These are phyloP conservation scores for Etheostoma spectabile DNA, from an alignment of 2,113 vertebrate species.

Conservation along the genomic window DNA sequence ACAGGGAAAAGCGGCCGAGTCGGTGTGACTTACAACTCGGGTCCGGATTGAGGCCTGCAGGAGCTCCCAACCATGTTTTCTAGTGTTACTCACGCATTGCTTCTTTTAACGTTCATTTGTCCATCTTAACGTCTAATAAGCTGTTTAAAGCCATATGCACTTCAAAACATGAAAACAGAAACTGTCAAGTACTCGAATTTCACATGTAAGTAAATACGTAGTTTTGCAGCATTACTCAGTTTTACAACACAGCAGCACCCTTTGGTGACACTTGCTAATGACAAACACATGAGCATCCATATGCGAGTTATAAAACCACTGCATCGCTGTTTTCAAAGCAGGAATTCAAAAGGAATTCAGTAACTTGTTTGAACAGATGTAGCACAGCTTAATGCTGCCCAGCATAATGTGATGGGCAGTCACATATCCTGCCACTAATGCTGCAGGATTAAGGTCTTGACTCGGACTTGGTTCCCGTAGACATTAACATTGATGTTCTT, in stretches of 20 bases:
- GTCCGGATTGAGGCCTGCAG: neutral
- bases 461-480: neutral
- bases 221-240: neutral
- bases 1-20: constrained; percentile 39
- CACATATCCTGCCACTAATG: neutral
- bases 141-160: neutral
- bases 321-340: neutral
- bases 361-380: neutral
- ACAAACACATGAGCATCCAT: neutral
- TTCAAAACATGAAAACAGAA: neutral
- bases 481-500: neutral
- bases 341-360: neutral
- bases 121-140: neutral
- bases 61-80: neutral
- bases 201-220: neutral
- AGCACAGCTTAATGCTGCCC: neutral
- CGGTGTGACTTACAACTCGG: constrained; percentile 7
- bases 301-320: neutral
- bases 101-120: neutral
- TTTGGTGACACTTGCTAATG: neutral
- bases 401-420: neutral
- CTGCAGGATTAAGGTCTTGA: neutral
- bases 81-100: neutral
- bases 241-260: neutral
- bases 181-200: neutral